Evolutionary conservation across 2,888 invertebrate genomes (phyloP), one percentile per base, ranked within the genome.

Genomic region (Leucozona laternaria): DNA sequence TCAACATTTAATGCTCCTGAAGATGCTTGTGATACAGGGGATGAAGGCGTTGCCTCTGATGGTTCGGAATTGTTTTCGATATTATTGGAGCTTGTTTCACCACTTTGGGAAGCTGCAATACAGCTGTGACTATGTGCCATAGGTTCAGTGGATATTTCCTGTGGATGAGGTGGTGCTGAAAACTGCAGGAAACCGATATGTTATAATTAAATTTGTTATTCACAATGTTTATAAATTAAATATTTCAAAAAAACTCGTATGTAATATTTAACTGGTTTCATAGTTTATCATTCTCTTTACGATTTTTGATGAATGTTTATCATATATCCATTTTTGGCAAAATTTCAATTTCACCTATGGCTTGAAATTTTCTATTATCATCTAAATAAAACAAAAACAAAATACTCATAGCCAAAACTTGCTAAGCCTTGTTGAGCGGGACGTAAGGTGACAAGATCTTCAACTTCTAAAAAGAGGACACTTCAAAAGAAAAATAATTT

Each of bases 81-180:
- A 37, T 43, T 43, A 10, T 70, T 60, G 2, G 45, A 17, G n/a
- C 22, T 28, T 25, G 40, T 20, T 45, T 48, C 60, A 15, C 15
- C 34, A 17, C 37, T 55, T 43, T 76, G 68, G 11, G 45, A 34
- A 37, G 4, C 22, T 20, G 70, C 40, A 13, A 6, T 37, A 22
- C n/a, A n/a, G n/a, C n/a, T n/a, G n/a, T 62, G 37, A 20, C 17
- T 70, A 48, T 68, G 45, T 1, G 3, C 25, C 5, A 13, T 31
- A 50, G 66, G 2, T 20, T 64, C 66, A 25, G 22, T 25, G 10
- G 43, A 45, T 45, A 25, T 48, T 10, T 64, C 73, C 37, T 75
- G 71, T 7, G 81, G 45, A 20, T 68, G 75, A 55, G 70, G 55
- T 55, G 87, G 70, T 31, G 79, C 55, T 7, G 75, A 70, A 45